Evolutionary conservation across 30 jellyfish, hydroid and myxozoan genomes (phyloP).

Genomic region (Mastigias papua): DNA sequence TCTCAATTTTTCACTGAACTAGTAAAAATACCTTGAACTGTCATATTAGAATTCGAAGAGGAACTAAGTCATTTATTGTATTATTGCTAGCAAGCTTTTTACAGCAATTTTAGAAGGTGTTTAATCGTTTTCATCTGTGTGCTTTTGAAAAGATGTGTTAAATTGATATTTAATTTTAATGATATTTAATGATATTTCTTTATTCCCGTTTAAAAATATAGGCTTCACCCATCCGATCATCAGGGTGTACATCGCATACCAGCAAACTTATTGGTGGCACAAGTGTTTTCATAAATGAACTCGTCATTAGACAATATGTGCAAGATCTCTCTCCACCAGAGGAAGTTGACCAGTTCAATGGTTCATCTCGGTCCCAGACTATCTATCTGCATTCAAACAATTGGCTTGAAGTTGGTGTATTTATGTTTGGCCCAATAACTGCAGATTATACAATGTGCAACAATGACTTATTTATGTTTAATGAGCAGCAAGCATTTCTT

Average conservation of each 20-base stretch:
- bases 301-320: constrained; percentile 72
- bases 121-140: no score
- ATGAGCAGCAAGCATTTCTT: constrained; percentile 79
- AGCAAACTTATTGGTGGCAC: constrained; percentile 67
- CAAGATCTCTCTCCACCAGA: constrained; percentile 81
- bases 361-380: constrained; percentile 43
- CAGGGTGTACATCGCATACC: constrained; percentile 87
- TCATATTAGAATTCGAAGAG: no score
- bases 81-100: neutral
- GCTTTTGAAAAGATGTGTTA: no score
- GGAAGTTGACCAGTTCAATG: constrained; percentile 60
- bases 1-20: no score
- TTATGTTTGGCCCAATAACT: constrained; percentile 91
- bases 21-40: no score
- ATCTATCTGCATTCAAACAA: constrained; percentile 72
- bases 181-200: neutral
- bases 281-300: constrained; percentile 85
- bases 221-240: constrained; percentile 89
- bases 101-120: no score
- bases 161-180: no score
- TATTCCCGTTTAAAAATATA: constrained; percentile 8
- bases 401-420: constrained; percentile 96
- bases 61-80: neutral
- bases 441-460: constrained; percentile 70
- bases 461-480: constrained; percentile 7